These are phyloP conservation scores for Mesorhabditis sp. DNA, from an alignment of 2,888 invertebrate species.

Conservation along the genomic window DNA sequence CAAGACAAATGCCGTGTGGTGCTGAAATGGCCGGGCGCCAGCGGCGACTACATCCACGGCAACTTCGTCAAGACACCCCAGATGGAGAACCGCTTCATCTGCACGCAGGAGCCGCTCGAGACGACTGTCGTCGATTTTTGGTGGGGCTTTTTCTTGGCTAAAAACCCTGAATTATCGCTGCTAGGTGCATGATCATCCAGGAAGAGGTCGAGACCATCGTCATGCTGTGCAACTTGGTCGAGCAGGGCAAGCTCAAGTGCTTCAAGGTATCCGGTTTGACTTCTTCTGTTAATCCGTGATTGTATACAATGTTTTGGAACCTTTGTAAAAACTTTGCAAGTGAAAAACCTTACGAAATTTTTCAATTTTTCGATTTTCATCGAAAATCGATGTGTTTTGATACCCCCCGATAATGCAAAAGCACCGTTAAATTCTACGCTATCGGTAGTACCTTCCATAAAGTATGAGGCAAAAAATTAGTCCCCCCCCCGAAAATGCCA, in stretches of 20 bases:
- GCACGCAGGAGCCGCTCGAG: slow-evolving; percentile 38
- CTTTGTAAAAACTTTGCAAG: too few relatives aligned
- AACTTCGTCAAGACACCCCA: slow-evolving; percentile 37
- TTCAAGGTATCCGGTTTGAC: not conserved
- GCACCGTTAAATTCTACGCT: too few relatives aligned
- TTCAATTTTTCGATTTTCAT: too few relatives aligned
- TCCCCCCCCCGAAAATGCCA: too few relatives aligned
- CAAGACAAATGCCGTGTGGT: slow-evolving; percentile 34
- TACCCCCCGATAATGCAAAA: too few relatives aligned
- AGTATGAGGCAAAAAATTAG: too few relatives aligned
- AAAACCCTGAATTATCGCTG: not conserved
- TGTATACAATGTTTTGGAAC: too few relatives aligned
- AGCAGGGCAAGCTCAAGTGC: slow-evolving; percentile 17
- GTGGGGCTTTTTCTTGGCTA: slow-evolving; percentile 7
- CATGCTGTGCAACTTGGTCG: slow-evolving; percentile 42
- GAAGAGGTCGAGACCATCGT: slow-evolving; percentile 26
- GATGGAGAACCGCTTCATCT: slow-evolving; percentile 35
- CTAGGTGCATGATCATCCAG: slow-evolving; percentile 23
- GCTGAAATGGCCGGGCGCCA: slow-evolving; percentile 27
- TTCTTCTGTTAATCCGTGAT: too few relatives aligned
- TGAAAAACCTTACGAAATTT: too few relatives aligned
- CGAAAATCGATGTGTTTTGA: too few relatives aligned
- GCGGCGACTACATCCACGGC: slow-evolving; percentile 41
- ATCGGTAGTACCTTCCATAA: too few relatives aligned
- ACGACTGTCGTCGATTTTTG: slow-evolving; percentile 31